Conservation (phyloP, 2,888 invertebrate genomes). For the Drosophila lacicola region DNA sequence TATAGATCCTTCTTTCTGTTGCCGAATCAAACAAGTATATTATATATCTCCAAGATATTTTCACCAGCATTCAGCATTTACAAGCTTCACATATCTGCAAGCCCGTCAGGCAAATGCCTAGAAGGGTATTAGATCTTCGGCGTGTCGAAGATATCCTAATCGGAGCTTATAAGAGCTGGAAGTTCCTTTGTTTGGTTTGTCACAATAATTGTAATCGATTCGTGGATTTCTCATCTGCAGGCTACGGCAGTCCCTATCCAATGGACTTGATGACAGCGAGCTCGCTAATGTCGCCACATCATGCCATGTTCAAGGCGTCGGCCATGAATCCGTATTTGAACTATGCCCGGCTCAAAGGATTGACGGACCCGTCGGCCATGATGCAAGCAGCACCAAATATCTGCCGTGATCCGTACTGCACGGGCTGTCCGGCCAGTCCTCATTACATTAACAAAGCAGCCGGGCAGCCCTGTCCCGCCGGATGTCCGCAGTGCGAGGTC, state of each 20-base stretch:
- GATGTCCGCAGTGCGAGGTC: constrained; percentile 93
- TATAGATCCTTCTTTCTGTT: no score
- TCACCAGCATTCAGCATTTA: no score
- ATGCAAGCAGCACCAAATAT: constrained; percentile 89
- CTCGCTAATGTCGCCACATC: constrained; percentile 91
- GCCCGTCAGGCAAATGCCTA: no score
- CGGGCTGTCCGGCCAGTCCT: constrained; percentile 94
- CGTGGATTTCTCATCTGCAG: constrained; percentile 16
- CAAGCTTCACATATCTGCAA: no score
- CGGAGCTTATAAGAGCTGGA: no score
- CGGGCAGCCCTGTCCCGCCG: constrained; percentile 91
- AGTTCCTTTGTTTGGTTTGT: no score
- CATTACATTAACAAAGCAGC: constrained; percentile 88
- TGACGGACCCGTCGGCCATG: constrained; percentile 85
- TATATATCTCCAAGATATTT: no score
- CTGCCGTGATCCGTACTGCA: constrained; percentile 96
- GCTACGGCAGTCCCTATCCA: constrained; percentile 87
- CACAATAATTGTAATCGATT: no score
- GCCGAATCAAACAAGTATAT: no score
- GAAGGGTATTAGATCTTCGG: no score
- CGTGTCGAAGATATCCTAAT: no score
- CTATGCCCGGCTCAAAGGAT: constrained; percentile 92
- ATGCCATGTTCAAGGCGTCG: constrained; percentile 90
- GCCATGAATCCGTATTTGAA: constrained; percentile 92
- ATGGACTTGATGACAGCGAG: constrained; percentile 91